phyloP scores from a whole-genome alignment of 2,888 invertebrate species.

The Xestia sexstrigata region DNA sequence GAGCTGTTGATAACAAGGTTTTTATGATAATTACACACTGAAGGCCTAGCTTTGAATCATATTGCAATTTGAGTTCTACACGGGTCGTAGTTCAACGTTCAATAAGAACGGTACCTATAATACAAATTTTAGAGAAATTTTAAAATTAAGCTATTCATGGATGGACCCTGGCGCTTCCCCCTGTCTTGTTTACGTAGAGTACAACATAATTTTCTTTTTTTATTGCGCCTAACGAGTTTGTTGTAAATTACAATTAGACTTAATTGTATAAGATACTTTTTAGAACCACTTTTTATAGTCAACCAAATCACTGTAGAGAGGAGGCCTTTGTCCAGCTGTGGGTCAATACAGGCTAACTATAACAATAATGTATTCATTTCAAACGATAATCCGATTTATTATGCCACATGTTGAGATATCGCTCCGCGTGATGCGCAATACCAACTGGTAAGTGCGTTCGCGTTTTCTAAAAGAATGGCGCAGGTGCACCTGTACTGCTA shows the following conservation, averaged over 20 bases:
- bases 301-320: too few relatives aligned
- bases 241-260: constrained; percentile 19
- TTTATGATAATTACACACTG: constrained; percentile 1
- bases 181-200: neutral
- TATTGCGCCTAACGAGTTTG: constrained; percentile 14
- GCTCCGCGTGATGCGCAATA: constrained; percentile 53
- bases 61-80: neutral
- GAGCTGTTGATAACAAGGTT: constrained; percentile 5
- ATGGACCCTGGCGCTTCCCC: neutral
- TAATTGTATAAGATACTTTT: constrained; percentile 24
- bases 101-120: neutral
- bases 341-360: too few relatives aligned
- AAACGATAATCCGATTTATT: constrained; percentile 33
- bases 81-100: neutral
- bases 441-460: constrained; percentile 19
- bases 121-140: neutral
- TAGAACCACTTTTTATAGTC: too few relatives aligned
- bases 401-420: constrained; percentile 59
- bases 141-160: neutral
- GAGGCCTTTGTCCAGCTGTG: too few relatives aligned
- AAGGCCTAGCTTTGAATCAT: neutral
- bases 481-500: constrained; percentile 1
- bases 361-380: constrained; percentile 2
- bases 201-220: constrained; percentile 12
- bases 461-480: constrained; percentile 3